A percentile compares a stretch with the other conserved stretches of the same genome.
Conservation (phyloP, 2,888 invertebrate genomes). For the Eupithecia abbreviata region DNA sequence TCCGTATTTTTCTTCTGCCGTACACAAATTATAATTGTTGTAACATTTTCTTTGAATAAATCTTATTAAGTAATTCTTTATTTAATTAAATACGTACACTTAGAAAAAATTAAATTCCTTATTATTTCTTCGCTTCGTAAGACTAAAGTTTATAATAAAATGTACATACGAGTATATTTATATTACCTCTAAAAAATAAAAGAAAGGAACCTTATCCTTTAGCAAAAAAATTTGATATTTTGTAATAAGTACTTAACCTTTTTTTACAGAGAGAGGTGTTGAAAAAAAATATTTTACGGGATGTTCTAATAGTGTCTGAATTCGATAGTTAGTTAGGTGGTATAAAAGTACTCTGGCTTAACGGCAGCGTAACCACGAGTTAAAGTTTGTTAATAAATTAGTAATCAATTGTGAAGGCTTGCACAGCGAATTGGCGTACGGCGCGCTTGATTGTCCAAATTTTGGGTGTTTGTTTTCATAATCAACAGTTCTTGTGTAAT, state of each 20-base stretch:
- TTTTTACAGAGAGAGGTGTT: neutral
- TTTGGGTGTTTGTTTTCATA: constrained; percentile 42
- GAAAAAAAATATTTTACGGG: neutral
- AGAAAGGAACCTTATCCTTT: no score
- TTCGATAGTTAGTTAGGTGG: neutral
- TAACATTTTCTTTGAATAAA: neutral
- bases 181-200: no score
- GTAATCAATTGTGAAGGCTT: constrained; percentile 44
- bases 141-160: neutral
- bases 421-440: constrained; percentile 50
- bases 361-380: constrained; percentile 1
- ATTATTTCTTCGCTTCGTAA: neutral
- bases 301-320: neutral
- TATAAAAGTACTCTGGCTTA: neutral
- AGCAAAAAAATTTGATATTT: no score
- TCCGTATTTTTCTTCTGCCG: neutral
- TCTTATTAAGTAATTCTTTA: no score
- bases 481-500: constrained; percentile 45
- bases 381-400: constrained; percentile 9
- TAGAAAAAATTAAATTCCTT: neutral
- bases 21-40: neutral
- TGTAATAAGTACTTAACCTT: no score
- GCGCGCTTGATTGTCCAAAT: constrained; percentile 44
- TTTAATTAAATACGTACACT: no score
- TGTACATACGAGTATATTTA: no score